Base-by-base conservation (phyloP, 2,113 vertebrate species). In the Forbesichthys papilliferus region DNA sequence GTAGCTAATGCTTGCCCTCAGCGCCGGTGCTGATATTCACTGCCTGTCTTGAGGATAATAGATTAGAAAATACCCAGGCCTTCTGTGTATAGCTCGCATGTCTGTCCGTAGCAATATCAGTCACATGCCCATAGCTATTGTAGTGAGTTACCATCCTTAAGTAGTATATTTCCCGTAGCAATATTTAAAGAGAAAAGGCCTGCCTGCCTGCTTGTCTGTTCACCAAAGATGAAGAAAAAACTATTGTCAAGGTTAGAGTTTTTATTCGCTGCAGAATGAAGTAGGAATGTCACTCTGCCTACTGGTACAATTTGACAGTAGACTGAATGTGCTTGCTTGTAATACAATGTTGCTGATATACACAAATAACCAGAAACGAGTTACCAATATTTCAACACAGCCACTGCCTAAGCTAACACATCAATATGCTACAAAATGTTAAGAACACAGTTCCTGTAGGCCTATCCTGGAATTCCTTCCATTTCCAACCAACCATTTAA, bases 1-100 rank as follows among this genome's bases (percentile, higher is more conserved):
- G 76, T 78, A 86, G 87, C 66, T 74, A 58, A 83, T 81, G 84
- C 79, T 84, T 84, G 70, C 52, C 77, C 80, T 48, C 9, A 80
- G 73, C 58, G 48, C 27, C 27, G 2, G 13, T 62, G 69, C 68
- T 73, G 34, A 53, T 60, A 10, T 34, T 1, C 48, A 69, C 74
- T 79, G 74, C 65, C 68, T 84, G 74, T 14, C 9, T 51, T 61
- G 20, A 47, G 0, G n/a, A 48, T 59, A 16, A 66, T 55, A 55
- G 34, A 66, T 58, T 74, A 78, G 74, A 72, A 42, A 55, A 74
- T 58, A 59, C 8, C 36, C 8, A 56, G 11, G 57, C 36, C 61
- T 46, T 60, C 27, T 64, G 13, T 73, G 51, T 63, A 58, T 51
- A 51, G 70, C 65, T 79, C 68, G 58, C 80, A 83, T 84, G 73